phyloP scores from a whole-genome alignment of 2,888 invertebrate species.

The Clivina fossor region DNA sequence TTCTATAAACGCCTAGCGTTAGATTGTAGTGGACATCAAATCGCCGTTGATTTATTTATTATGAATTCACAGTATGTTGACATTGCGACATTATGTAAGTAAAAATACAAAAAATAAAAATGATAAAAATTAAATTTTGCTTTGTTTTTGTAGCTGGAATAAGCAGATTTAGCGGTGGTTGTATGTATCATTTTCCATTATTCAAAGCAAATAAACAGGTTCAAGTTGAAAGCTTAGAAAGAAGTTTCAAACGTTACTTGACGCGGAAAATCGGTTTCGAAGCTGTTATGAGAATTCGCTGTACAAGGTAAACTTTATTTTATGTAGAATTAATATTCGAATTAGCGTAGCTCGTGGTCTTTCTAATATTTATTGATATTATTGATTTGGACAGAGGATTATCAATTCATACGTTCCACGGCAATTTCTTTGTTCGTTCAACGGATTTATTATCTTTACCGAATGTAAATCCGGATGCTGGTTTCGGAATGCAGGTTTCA shows the following conservation, averaged over 20 bases:
- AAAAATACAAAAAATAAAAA: neutral
- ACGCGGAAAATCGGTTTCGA: slow-evolving; percentile 98
- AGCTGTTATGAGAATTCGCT: slow-evolving; percentile 96
- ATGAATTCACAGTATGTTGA: slow-evolving; percentile 93
- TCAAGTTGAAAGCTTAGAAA: slow-evolving; percentile 73
- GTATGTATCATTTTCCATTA: slow-evolving; percentile 88
- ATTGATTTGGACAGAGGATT: slow-evolving; percentile 83
- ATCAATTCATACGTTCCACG: slow-evolving; percentile 97
- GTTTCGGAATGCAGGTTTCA: slow-evolving; percentile 96
- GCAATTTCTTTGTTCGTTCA: slow-evolving; percentile 98
- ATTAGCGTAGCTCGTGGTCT: slow-evolving; percentile 1
- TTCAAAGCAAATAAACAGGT: slow-evolving; percentile 72
- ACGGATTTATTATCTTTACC: slow-evolving; percentile 94
- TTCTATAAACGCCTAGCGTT: slow-evolving; percentile 95
- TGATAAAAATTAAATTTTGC: slow-evolving; percentile 6
- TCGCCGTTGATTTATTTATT: slow-evolving; percentile 93
- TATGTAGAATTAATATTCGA: neutral
- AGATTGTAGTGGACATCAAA: slow-evolving; percentile 95
- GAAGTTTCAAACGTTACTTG: slow-evolving; percentile 83
- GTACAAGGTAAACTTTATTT: slow-evolving; percentile 76
- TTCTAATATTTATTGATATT: too few relatives aligned
- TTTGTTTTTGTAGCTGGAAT: slow-evolving; percentile 69
- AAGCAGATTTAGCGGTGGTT: slow-evolving; percentile 93
- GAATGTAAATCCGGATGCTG: slow-evolving; percentile 97
- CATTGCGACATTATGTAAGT: slow-evolving; percentile 86